These are phyloP conservation scores for Delichon dasypus DNA, from an alignment of 2,797 vertebrate species.

Conservation along the genomic window DNA sequence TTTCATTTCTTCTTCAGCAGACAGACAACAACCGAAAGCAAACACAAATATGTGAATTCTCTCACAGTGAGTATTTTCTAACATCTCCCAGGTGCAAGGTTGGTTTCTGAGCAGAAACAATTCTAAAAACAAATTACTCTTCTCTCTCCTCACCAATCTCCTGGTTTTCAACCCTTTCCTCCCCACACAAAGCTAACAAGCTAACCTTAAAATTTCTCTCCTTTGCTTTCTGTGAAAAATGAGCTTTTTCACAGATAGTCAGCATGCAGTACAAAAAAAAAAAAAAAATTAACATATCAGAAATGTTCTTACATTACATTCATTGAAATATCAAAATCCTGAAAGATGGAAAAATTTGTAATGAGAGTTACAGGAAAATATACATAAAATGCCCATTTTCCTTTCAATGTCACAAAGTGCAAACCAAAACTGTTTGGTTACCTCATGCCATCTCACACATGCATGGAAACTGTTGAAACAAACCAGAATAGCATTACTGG, in stretches of 20 bases:
- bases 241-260: neutral
- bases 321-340: neutral
- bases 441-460: conserved; percentile 18
- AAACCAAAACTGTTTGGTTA: conserved; percentile 35
- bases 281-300: neutral
- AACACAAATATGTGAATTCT: neutral
- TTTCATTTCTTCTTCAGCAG: neutral
- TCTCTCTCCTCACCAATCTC: neutral
- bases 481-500: neutral
- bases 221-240: neutral
- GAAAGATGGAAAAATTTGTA: neutral
- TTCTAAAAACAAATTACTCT: neutral
- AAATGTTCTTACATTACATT: neutral
- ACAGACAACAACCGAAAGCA: neutral
- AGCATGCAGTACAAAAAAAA: neutral
- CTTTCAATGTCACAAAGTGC: conserved; percentile 6
- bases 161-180: neutral
- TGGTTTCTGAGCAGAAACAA: neutral
- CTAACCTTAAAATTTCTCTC: neutral
- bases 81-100: neutral
- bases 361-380: conserved; percentile 28
- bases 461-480: conserved; percentile 15
- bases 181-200: neutral
- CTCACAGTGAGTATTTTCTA: neutral
- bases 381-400: neutral